These are phyloP conservation scores for Phragmatobia fuliginosa DNA, from an alignment of 2,888 invertebrate genomes.

Conservation along the genomic window DNA sequence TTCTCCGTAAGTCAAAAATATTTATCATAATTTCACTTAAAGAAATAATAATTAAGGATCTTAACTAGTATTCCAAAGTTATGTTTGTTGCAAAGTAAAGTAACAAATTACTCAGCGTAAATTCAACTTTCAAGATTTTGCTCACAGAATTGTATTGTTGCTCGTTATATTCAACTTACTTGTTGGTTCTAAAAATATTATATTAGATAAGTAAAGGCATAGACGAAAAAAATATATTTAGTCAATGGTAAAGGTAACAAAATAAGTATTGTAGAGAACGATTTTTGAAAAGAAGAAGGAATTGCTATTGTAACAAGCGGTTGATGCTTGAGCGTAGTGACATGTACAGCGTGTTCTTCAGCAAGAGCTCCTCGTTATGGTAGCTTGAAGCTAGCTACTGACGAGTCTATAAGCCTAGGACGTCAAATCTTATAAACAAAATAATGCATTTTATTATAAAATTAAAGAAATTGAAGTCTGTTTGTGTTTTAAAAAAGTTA, in stretches of 20 bases:
- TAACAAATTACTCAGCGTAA: not conserved
- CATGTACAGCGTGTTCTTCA: no score
- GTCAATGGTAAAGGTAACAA: no score
- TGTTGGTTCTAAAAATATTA: not conserved
- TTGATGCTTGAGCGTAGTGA: no score
- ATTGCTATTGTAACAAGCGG: no score
- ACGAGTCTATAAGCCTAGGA: no score
- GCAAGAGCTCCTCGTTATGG: no score
- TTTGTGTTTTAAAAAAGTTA: no score
- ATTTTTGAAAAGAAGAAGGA: not conserved
- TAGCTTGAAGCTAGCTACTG: no score
- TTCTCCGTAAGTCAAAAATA: slow-evolving; percentile 20
- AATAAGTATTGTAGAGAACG: not conserved
- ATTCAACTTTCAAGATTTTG: not conserved
- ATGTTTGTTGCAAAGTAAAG: not conserved
- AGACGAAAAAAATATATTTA: no score
- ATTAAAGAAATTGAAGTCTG: no score
- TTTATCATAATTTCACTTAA: slow-evolving; percentile 28
- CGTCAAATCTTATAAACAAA: no score
- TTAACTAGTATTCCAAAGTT: slow-evolving; percentile 12
- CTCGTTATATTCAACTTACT: not conserved
- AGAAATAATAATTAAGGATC: slow-evolving; percentile 33
- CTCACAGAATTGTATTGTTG: not conserved
- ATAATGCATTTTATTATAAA: no score
- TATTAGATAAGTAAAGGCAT: not conserved